Evolutionary conservation across 2,888 invertebrate species (phyloP).

Genomic region (Idaea biselata): DNA sequence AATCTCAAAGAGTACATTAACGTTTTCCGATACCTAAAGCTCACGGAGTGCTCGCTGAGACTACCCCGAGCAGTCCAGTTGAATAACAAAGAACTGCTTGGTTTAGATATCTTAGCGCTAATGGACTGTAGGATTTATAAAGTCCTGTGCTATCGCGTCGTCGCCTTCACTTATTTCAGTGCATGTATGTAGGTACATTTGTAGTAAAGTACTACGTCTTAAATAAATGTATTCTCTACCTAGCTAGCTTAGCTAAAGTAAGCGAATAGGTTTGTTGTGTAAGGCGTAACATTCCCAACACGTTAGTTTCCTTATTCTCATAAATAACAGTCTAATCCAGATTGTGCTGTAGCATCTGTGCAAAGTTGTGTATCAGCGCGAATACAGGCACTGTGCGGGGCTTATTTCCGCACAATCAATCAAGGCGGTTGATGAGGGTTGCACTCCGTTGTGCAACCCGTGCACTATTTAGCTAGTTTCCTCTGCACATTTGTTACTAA

Average conservation of each 20-base stretch:
- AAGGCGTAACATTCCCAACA: conserved; percentile 13
- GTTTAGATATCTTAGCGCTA: conserved; percentile 69
- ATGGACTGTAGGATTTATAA: conserved; percentile 69
- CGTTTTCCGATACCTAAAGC: conserved; percentile 76
- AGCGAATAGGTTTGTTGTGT: conserved; percentile 7
- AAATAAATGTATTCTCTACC: conserved; percentile 17
- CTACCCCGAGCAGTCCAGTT: conserved; percentile 48
- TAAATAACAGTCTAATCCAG: conserved; percentile 29
- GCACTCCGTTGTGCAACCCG: conserved; percentile 53
- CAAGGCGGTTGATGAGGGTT: conserved; percentile 65
- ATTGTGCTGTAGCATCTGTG: conserved; percentile 21
- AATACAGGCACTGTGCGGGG: conserved; percentile 45
- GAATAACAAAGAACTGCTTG: conserved; percentile 76
- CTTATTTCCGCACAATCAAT: conserved; percentile 73
- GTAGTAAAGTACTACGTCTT: neutral
- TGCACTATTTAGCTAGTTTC: conserved; percentile 51
- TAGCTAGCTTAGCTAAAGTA: conserved; percentile 11
- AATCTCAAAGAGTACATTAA: conserved; percentile 72
- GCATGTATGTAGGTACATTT: conserved; percentile 24
- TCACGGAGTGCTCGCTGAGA: conserved; percentile 58
- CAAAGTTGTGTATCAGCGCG: conserved; percentile 36
- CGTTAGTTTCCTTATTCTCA: conserved; percentile 22
- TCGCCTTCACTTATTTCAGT: conserved; percentile 33
- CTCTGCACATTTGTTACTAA: conserved; percentile 50
- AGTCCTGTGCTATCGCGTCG: conserved; percentile 50